These are phyloP conservation scores for Cryptus viduatorius DNA, from an alignment of 2,888 invertebrate genomes.

Conservation along the genomic window DNA sequence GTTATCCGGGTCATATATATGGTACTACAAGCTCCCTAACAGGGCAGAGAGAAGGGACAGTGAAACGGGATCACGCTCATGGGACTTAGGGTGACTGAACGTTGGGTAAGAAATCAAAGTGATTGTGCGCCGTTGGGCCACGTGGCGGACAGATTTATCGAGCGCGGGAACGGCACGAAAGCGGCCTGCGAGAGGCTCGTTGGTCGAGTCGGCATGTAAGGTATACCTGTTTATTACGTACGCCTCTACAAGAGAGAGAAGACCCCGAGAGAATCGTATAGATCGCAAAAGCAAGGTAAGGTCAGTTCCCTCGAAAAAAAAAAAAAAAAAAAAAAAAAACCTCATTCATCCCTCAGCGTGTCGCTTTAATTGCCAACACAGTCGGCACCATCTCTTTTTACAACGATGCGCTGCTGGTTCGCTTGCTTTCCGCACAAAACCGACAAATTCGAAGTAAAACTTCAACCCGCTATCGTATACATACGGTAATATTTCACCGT, in stretches of 20 bases:
- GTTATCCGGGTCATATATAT: background rate
- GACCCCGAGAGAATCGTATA: slow-evolving; percentile 24
- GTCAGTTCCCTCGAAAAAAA: background rate
- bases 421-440: slow-evolving; percentile 8
- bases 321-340: slow-evolving; percentile 8
- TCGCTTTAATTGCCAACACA: slow-evolving; percentile 6
- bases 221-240: slow-evolving; percentile 27
- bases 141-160: slow-evolving; percentile 70
- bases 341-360: slow-evolving; percentile 34
- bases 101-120: slow-evolving; percentile 69
- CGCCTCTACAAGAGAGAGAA: background rate
- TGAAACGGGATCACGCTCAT: slow-evolving; percentile 57
- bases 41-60: slow-evolving; percentile 3
- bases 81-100: slow-evolving; percentile 64
- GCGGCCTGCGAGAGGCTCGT: slow-evolving; percentile 56
- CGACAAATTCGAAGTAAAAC: slow-evolving; percentile 27
- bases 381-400: slow-evolving; percentile 19
- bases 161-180: slow-evolving; percentile 61
- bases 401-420: background rate
- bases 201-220: slow-evolving; percentile 48
- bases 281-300: slow-evolving; percentile 25
- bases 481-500: background rate
- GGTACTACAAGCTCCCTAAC: slow-evolving; percentile 4
- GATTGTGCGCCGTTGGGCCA: slow-evolving; percentile 65
- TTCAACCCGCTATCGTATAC: background rate